phyloP scores from a whole-genome alignment of 2,113 vertebrate genomes.

The Pardalotus punctatus region DNA sequence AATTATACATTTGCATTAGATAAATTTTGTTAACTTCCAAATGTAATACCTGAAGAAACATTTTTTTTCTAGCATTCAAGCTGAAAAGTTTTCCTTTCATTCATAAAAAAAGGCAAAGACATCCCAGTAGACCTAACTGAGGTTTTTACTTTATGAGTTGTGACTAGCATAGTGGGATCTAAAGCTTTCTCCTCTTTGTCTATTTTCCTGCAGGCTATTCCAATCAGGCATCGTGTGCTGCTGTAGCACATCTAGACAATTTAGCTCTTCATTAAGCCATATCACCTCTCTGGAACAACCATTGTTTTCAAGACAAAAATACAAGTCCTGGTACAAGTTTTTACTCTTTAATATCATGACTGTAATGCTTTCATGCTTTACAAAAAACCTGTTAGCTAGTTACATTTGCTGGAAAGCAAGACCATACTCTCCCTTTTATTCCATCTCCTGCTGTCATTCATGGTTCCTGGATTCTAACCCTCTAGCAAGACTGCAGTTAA shows the following conservation, averaged over 20 bases:
- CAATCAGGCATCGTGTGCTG: background rate
- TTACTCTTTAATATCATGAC: background rate
- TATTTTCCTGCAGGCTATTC: background rate
- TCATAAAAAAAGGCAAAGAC: background rate
- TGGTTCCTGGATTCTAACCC: background rate
- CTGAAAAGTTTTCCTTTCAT: background rate
- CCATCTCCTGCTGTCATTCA: background rate
- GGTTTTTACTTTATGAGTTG: background rate
- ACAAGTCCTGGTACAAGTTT: background rate
- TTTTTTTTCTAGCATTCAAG: background rate
- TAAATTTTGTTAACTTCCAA: background rate
- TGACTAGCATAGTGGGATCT: background rate
- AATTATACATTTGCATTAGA: background rate
- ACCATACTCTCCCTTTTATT: background rate
- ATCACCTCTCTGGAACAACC: background rate
- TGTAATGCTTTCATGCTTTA: background rate
- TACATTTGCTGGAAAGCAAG: background rate
- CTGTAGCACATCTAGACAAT: background rate
- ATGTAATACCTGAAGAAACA: background rate
- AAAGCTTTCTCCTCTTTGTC: background rate
- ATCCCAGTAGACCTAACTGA: background rate
- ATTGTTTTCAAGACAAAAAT: background rate
- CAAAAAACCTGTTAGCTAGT: background rate
- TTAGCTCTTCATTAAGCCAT: background rate
- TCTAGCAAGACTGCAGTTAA: background rate